Base-by-base conservation (phyloP, 92 coral and sea anemone genomes). In the Galaxea fascicularis region DNA sequence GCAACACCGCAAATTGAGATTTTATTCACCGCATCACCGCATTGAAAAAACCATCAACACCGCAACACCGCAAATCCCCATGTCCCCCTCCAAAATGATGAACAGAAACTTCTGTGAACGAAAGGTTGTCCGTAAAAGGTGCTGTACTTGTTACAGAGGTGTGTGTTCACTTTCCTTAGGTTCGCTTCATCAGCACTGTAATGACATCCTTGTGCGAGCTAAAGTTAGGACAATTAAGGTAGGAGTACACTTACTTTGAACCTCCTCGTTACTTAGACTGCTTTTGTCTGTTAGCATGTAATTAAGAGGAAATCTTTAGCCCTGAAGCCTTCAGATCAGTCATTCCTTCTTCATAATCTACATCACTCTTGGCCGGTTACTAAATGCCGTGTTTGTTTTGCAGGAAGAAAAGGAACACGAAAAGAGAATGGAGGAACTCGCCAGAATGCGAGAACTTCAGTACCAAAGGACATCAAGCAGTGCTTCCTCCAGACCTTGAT, bases 151-250 rank as follows among this genome's bases (percentile, higher is more conserved):
- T 35, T 35, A 35, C 6, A 35, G 41, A 49, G 56, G 7, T 49
- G 13, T 49, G 56, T 49, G 56, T 22, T 10, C 76, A 4, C 26
- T 65, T 70, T 67, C 74, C 41, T 29, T 52, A 87, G 95, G 94
- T 27, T 87, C 80, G 56, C 76, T 95, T 74, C 87, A 92, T 73
- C 91, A 88, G 62, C 86, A 83, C 54, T 77, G 94, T 69, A 91
- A 93, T 59, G 93, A 93, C 83, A 95, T 95, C 70, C 88, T 95
- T 44, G 89, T 88, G 59, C 94, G 98, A 27, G 94, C 95, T 6
- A 95, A 93, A 72, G 88, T 92, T 11, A 87, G 98, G 52, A 87
- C 98, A 41, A 83, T 93, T 90, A 95, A 95, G 94, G 98, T 95
- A 58, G 44, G 87, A 53, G 21, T 17, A 31, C 41, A 9, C 2